Base-by-base conservation (phyloP, 2,113 vertebrate genomes). In the Chlorodrepanis virens region DNA sequence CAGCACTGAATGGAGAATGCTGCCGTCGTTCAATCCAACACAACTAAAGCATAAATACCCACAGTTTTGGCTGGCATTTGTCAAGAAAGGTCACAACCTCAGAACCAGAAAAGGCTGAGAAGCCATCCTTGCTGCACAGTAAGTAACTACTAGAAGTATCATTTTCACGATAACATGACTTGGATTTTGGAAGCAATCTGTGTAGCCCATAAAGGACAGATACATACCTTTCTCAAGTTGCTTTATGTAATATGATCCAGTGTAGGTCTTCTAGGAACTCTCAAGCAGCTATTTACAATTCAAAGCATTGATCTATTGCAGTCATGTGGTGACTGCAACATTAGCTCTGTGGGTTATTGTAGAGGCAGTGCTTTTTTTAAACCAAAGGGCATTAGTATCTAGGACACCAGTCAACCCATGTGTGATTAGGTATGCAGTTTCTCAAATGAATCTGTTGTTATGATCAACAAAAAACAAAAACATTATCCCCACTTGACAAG, bases 251-350 rank as follows among this genome's bases (percentile, higher is more conserved):
- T 19, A 74, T 22, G 76, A 97, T 45, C 69, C 74, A 89, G 57
- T 21, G 56, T 28, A 74, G 74, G 90, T 96, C 88, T 96, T 96
- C 96, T 97, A 97, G 96, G 95, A 97, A 95, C 83, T 74, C 81
- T 96, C 45, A 47, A 82, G 86, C 61, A 96, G 89, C 80, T 94
- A 97, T 96, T 96, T 97, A 80, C 94, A 97, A 96, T 96, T 94
- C 94, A 96, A 94, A 97, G 92, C 89, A 92, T 70, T 96, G 91
- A 97, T 96, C 95, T 97, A 96, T 93, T 96, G 86, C 92, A 94
- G 96, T 92, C 90, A 96, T 95, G 94, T 97, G 94, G 90, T 59
- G 40, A 82, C 74, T 89, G 88, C 87, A 97, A 94, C 63, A 93
- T 91, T 94, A 96, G 63, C 91, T 83, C 83, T 56, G 24, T 81